A percentile compares a stretch with the other conserved stretches of the same genome.
Conservation (phyloP, 2,888 invertebrate species). For the Acanthococcus lagerstroemiae region DNA sequence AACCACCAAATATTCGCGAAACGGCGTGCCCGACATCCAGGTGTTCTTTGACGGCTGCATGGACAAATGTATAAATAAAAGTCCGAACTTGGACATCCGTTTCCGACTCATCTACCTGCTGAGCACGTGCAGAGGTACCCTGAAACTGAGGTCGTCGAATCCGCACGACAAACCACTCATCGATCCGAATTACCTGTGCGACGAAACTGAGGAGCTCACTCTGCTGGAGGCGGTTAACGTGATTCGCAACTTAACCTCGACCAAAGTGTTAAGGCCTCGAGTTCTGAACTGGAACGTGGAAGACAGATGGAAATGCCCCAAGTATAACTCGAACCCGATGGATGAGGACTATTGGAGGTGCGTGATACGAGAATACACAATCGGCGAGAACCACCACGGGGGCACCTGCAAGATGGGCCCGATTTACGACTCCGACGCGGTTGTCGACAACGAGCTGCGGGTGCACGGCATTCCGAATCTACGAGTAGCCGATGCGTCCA, state of each 20-base stretch:
- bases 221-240: constrained; percentile 40
- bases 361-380: constrained; percentile 36
- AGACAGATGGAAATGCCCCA: constrained; percentile 35
- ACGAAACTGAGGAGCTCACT: constrained; percentile 41
- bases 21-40: constrained; percentile 41
- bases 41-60: constrained; percentile 43
- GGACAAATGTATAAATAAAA: constrained; percentile 2
- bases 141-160: constrained; percentile 43
- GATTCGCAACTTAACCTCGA: constrained; percentile 34
- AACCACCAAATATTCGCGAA: constrained; percentile 40
- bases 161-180: constrained; percentile 46
- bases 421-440: constrained; percentile 38
- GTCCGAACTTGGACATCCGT: constrained; percentile 32
- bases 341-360: constrained; percentile 39
- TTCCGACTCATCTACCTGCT: constrained; percentile 41
- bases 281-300: constrained; percentile 35
- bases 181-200: constrained; percentile 46
- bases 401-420: constrained; percentile 42
- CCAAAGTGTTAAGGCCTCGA: constrained; percentile 36
- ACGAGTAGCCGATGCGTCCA: constrained; percentile 43
- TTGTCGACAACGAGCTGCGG: constrained; percentile 40
- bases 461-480: constrained; percentile 41
- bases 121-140: constrained; percentile 39
- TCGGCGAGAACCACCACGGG: constrained; percentile 38
- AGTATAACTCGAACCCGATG: constrained; percentile 33